Evolutionary conservation across 2,113 vertebrate species (phyloP).

Genomic region (Oryzias woworae): DNA sequence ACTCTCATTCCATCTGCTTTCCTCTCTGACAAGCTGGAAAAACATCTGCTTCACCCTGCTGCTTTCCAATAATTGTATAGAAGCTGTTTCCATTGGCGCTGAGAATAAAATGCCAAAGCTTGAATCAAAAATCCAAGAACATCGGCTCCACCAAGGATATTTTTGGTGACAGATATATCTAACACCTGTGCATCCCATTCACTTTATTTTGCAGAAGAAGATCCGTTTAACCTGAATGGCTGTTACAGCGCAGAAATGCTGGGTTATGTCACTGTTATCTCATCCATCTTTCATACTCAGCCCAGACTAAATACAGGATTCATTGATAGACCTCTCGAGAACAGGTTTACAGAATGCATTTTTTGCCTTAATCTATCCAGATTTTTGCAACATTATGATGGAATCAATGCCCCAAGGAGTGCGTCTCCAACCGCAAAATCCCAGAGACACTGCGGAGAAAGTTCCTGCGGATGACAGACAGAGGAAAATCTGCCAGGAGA

Average conservation of each 20-base stretch:
- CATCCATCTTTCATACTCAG: no score
- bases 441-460: constrained; percentile 39
- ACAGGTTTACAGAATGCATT: constrained; percentile 27
- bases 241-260: no score
- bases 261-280: no score
- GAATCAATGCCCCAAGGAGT: constrained; percentile 8
- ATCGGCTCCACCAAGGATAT: no score
- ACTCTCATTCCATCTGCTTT: constrained; percentile 61
- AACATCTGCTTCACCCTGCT: constrained; percentile 29
- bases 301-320: not conserved
- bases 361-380: not conserved
- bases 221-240: no score
- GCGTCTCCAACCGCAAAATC: constrained; percentile 33
- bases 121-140: no score
- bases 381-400: not conserved
- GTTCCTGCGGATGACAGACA: constrained; percentile 57
- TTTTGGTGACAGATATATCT: no score
- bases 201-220: no score
- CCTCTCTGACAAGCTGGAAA: constrained; percentile 42
- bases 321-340: constrained; percentile 3
- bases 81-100: constrained; percentile 37
- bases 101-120: no score
- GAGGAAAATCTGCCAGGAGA: constrained; percentile 55
- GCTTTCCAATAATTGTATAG: constrained; percentile 22
- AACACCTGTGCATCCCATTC: no score